Percentiles rank a stretch among this genome's conserved stretches.
Conservation (phyloP, 2,797 vertebrate genomes). For the Hypotaenidia philippensis region DNA sequence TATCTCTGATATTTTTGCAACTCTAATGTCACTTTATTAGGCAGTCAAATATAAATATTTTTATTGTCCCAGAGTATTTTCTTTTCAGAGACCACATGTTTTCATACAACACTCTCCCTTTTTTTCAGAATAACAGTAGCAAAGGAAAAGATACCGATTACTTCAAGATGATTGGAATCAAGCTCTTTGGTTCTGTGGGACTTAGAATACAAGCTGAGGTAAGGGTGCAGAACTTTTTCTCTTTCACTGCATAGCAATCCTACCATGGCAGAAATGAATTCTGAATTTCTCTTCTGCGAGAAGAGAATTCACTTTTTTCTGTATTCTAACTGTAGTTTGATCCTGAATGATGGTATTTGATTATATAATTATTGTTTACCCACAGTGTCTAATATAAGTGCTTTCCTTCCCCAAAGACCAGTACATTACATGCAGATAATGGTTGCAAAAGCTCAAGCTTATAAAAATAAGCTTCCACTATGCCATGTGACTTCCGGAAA, state of each 20-base stretch:
- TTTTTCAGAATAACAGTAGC: background rate
- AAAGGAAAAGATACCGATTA: background rate
- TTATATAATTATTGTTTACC: background rate
- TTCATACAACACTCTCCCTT: background rate
- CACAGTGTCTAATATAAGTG: background rate
- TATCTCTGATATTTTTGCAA: background rate
- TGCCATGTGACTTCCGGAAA: slow-evolving; percentile 46
- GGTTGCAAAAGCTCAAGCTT: slow-evolving; percentile 33
- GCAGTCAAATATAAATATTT: background rate
- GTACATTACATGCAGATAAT: background rate
- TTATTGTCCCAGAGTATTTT: background rate
- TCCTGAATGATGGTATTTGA: background rate
- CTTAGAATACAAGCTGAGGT: background rate
- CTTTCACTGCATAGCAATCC: background rate
- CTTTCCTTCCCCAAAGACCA: slow-evolving; percentile 1
- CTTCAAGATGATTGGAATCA: background rate
- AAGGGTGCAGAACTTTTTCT: background rate
- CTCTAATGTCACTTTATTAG: background rate
- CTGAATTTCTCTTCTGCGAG: background rate
- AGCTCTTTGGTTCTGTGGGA: background rate
- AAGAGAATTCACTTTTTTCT: background rate
- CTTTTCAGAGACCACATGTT: background rate
- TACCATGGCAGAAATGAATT: background rate
- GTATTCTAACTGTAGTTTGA: background rate
- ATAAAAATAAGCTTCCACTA: slow-evolving; percentile 43